phyloP scores from a whole-genome alignment of 2,888 invertebrate species.

The Tenthredo amoena region DNA sequence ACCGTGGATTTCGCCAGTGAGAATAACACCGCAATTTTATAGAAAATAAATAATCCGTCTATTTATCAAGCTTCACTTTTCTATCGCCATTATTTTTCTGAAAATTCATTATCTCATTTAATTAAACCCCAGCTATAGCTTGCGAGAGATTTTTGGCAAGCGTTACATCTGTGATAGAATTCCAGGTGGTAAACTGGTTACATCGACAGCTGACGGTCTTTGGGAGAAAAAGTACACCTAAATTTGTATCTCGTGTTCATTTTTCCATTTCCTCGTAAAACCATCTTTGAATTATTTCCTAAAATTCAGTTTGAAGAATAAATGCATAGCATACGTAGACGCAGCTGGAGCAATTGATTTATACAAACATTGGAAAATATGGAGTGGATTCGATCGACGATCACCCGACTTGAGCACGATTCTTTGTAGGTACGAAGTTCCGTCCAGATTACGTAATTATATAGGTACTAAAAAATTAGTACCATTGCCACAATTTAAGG shows the following conservation, averaged over 20 bases:
- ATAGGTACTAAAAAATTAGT: background rate
- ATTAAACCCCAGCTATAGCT: constrained; percentile 63
- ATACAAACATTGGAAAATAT: constrained; percentile 67
- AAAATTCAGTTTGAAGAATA: constrained; percentile 65
- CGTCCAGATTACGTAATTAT: background rate
- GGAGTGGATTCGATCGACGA: constrained; percentile 58
- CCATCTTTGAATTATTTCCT: background rate
- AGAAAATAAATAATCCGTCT: background rate
- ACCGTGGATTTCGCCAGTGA: constrained; percentile 70
- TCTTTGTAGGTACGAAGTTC: constrained; percentile 66
- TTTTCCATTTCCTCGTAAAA: background rate
- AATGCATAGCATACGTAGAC: constrained; percentile 68
- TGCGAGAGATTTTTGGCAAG: constrained; percentile 68
- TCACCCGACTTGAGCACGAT: constrained; percentile 59
- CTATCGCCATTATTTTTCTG: background rate
- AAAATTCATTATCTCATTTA: constrained; percentile 10
- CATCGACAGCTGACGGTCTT: constrained; percentile 66
- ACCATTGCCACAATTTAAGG: background rate
- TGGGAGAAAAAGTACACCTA: constrained; percentile 68
- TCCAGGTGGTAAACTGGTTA: constrained; percentile 65
- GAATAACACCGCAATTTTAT: background rate
- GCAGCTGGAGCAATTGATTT: constrained; percentile 63
- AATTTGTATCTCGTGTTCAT: background rate
- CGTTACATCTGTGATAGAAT: constrained; percentile 66
- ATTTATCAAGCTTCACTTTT: background rate